Evolutionary conservation across 2,113 vertebrate species (phyloP).

Genomic region (Phaethornis superciliosus): DNA sequence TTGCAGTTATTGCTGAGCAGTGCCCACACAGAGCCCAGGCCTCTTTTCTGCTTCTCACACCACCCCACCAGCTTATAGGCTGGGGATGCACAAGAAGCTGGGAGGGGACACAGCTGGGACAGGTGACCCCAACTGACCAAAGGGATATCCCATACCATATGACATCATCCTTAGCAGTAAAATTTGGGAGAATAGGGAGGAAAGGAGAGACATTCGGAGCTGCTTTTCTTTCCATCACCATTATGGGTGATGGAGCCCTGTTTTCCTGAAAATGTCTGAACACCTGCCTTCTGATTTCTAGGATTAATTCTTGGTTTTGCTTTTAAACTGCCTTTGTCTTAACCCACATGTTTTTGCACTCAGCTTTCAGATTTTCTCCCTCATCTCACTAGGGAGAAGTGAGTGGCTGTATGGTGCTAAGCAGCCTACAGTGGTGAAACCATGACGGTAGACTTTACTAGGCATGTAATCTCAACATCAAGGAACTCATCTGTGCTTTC

Average conservation of each 20-base stretch:
- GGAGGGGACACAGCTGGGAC: too few species aligned
- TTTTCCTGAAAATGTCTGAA: neutral
- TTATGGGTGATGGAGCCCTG: rapidly evolving
- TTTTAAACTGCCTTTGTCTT: neutral
- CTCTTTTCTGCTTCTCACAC: neutral
- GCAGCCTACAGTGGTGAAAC: neutral
- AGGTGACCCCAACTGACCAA: neutral
- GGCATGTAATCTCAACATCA: neutral
- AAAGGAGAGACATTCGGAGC: neutral
- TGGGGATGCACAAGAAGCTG: neutral
- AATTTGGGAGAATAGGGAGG: neutral
- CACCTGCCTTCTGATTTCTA: too few species aligned
- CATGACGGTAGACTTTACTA: neutral
- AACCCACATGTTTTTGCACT: neutral
- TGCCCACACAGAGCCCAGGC: neutral
- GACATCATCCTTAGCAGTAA: neutral
- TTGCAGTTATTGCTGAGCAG: neutral
- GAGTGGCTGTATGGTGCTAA: neutral
- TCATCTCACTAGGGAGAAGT: neutral
- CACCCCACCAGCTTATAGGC: rapidly evolving
- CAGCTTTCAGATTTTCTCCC: neutral
- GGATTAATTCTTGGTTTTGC: neutral
- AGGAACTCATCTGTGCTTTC: neutral
- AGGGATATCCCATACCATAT: neutral
- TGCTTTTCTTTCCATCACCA: rapidly evolving